Evolutionary conservation across 1,140 invertebrate species (phyloP).

Genomic region (Bombus turneri): DNA sequence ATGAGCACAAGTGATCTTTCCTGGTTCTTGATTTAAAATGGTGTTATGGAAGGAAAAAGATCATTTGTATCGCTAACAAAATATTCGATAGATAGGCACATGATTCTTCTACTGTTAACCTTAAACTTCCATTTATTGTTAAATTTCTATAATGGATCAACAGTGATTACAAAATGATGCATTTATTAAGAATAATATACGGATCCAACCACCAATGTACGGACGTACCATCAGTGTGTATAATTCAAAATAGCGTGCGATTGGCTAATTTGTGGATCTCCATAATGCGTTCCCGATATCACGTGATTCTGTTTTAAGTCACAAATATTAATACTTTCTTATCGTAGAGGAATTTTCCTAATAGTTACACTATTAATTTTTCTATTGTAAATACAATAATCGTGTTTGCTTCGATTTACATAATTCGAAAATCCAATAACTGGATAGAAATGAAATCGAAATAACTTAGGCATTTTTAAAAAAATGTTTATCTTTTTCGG

Average conservation of each 20-base stretch:
- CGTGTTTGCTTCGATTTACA: not conserved
- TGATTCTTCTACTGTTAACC: not conserved
- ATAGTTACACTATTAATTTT: not conserved
- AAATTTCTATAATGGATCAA: not conserved
- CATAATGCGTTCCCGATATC: not conserved
- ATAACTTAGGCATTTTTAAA: not conserved
- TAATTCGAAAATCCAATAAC: not conserved
- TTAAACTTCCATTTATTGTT: not conserved
- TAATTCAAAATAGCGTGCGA: not conserved
- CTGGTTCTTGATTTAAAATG: not conserved
- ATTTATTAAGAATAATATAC: not conserved
- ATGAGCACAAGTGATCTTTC: not conserved
- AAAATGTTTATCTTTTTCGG: not conserved
- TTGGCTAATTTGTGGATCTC: not conserved
- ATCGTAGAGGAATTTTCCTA: slow-evolving; percentile 8
- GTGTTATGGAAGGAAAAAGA: not conserved
- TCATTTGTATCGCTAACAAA: not conserved
- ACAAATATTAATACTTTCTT: not conserved
- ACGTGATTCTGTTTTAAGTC: not conserved
- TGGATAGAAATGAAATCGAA: not conserved
- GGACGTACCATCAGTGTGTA: not conserved
- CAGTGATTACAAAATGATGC: not conserved
- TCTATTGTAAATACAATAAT: not conserved
- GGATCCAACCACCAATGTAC: not conserved
- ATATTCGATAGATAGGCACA: not conserved